phyloP scores from a whole-genome alignment of 2,888 invertebrate species.

The Conops quadrifasciatus region DNA sequence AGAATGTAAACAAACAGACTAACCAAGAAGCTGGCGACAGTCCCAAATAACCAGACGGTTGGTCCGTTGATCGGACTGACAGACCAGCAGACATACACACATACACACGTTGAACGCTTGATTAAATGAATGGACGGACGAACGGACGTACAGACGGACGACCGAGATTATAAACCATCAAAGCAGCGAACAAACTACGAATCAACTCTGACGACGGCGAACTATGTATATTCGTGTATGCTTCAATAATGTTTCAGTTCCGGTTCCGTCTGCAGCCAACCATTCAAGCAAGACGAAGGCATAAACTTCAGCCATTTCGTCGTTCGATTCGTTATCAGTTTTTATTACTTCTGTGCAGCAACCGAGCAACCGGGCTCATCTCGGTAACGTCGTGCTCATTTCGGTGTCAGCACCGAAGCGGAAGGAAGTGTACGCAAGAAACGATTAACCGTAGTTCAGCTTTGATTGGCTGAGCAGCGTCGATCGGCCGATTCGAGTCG shows the following conservation, averaged over 20 bases:
- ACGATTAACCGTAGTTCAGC: constrained; percentile 23
- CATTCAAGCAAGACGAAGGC: constrained; percentile 32
- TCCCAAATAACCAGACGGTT: not conserved
- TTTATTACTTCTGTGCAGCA: constrained; percentile 12
- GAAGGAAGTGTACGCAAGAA: constrained; percentile 24
- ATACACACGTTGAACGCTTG: not conserved
- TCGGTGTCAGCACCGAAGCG: not conserved
- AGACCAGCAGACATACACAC: not conserved
- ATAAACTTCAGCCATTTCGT: constrained; percentile 14
- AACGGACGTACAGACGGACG: constrained; percentile 5
- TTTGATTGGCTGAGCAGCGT: constrained; percentile 6
- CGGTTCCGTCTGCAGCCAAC: constrained; percentile 14
- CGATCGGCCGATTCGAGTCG: not conserved
- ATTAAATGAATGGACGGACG: constrained; percentile 1
- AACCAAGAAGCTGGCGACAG: constrained; percentile 2
- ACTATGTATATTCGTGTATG: not conserved
- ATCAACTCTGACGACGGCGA: not conserved
- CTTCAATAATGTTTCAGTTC: constrained; percentile 37
- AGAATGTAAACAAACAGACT: constrained; percentile 43
- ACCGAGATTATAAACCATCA: not conserved
- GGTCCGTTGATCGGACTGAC: not conserved
- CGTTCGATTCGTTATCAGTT: constrained; percentile 1
- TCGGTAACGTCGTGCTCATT: too few species aligned
- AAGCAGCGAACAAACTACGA: not conserved
- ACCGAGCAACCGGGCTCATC: not conserved